phyloP scores from a whole-genome alignment of 2,888 invertebrate genomes.

The Scelioninae gen. 1 region DNA sequence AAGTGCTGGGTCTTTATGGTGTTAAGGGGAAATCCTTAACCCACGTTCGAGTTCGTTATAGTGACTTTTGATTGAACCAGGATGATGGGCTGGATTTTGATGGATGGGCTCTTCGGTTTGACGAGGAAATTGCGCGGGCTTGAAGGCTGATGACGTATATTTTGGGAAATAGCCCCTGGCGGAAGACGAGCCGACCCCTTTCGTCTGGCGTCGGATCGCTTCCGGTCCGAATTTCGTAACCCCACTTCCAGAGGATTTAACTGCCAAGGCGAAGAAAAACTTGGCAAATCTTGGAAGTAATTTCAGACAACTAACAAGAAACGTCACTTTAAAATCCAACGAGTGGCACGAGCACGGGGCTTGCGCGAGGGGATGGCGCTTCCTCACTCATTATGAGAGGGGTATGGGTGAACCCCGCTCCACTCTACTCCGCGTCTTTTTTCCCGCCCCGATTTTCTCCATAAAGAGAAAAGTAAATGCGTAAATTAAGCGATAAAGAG shows the following conservation, averaged over 20 bases:
- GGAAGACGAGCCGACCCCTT: slow-evolving; percentile 25
- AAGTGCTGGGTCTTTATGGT: slow-evolving; percentile 15
- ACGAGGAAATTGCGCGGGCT: slow-evolving; percentile 53
- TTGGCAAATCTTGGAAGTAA: slow-evolving; percentile 64
- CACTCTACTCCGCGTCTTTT: neutral
- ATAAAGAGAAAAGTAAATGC: slow-evolving; percentile 55
- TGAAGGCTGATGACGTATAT: slow-evolving; percentile 42
- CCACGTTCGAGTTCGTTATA: slow-evolving; percentile 47
- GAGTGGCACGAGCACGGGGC: slow-evolving; percentile 27
- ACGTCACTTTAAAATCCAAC: slow-evolving; percentile 64
- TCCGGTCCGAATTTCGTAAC: slow-evolving; percentile 53
- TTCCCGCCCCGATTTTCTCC: slow-evolving; percentile 40
- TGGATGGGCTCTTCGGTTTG: slow-evolving; percentile 60
- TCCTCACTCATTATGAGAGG: slow-evolving; percentile 48
- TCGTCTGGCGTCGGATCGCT: slow-evolving; percentile 25
- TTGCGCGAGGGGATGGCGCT: slow-evolving; percentile 30
- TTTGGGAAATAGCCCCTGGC: slow-evolving; percentile 52
- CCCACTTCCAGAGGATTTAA: slow-evolving; percentile 47
- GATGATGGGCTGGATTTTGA: slow-evolving; percentile 57
- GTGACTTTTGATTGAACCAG: slow-evolving; percentile 53
- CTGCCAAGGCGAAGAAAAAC: slow-evolving; percentile 45
- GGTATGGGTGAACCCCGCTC: slow-evolving; percentile 6
- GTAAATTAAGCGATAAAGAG: slow-evolving; percentile 62
- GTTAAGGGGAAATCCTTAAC: slow-evolving; percentile 35
- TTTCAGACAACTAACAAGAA: slow-evolving; percentile 65